Evolutionary conservation across 2,113 vertebrate species (phyloP).

Genomic region (Albula goreensis): DNA sequence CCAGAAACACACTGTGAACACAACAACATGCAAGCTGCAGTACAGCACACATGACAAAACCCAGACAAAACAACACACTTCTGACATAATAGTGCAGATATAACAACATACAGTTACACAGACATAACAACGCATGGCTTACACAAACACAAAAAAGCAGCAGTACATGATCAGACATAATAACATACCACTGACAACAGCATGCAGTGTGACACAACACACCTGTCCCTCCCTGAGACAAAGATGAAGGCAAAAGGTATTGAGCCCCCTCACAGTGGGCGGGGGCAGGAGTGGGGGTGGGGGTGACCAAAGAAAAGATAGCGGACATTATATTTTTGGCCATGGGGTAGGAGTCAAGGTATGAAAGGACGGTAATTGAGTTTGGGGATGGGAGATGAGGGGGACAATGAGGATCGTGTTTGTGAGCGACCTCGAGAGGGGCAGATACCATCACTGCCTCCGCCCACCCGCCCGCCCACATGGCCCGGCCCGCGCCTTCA

Average conservation of each 20-base stretch:
- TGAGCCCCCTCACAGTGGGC: neutral
- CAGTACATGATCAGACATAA: neutral
- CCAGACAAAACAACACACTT: neutral
- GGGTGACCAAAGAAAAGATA: no score
- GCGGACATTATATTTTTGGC: neutral
- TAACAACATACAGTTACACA: neutral
- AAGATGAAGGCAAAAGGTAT: neutral
- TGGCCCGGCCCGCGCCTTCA: conserved; percentile 30
- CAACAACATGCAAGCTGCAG: neutral
- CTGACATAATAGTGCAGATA: neutral
- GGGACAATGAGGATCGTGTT: neutral
- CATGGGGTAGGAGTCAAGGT: neutral
- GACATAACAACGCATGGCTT: neutral
- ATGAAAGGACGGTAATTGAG: neutral
- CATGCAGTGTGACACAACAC: neutral
- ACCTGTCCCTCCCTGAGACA: neutral
- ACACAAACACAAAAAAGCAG: neutral
- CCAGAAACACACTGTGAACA: neutral
- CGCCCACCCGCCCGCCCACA: conserved; percentile 28
- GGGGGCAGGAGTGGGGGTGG: no score
- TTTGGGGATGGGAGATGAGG: neutral
- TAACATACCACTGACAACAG: neutral
- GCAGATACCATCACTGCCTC: conserved; percentile 37
- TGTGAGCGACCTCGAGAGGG: conserved; percentile 4
- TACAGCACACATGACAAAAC: no score